Conservation (phyloP, 2,888 invertebrate genomes). For the Molanna angustata region DNA sequence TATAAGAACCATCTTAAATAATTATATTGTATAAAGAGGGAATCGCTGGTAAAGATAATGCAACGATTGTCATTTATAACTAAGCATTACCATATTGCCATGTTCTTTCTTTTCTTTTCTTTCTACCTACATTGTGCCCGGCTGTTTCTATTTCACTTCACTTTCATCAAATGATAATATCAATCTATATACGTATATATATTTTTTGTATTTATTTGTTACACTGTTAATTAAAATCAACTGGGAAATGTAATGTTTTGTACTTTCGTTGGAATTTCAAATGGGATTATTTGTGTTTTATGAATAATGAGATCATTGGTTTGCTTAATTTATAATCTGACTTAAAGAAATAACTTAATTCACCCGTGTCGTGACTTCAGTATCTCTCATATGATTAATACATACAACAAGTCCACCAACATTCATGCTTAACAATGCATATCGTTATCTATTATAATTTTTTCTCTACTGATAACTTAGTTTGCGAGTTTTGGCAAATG, state of each 20-base stretch:
- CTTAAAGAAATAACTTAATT: conserved; percentile 51
- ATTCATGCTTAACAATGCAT: conserved; percentile 11
- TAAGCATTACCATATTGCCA: too few relatives aligned
- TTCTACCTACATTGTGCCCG: conserved; percentile 7
- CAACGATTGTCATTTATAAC: conserved; percentile 24
- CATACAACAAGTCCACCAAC: conserved; percentile 13
- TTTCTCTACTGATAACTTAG: conserved; percentile 29
- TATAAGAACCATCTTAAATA: conserved; percentile 11
- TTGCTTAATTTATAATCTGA: conserved; percentile 52
- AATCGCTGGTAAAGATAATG: conserved; percentile 17
- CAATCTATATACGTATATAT: neutral
- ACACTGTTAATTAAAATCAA: neutral
- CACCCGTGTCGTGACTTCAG: conserved; percentile 19
- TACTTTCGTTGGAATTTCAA: conserved; percentile 44
- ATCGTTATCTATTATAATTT: conserved; percentile 14
- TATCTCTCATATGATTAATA: conserved; percentile 13
- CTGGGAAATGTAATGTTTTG: conserved; percentile 43
- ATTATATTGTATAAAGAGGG: conserved; percentile 18
- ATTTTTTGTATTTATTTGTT: neutral
- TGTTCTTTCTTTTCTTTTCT: neutral
- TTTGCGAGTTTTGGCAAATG: conserved; percentile 31
- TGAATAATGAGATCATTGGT: conserved; percentile 58
- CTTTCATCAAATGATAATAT: neutral
- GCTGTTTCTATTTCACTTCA: neutral
- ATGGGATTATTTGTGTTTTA: conserved; percentile 39